Evolutionary conservation across 2,888 invertebrate species (phyloP), one percentile per base, ranked within the genome.

Genomic region (Drosophila infuscata): DNA sequence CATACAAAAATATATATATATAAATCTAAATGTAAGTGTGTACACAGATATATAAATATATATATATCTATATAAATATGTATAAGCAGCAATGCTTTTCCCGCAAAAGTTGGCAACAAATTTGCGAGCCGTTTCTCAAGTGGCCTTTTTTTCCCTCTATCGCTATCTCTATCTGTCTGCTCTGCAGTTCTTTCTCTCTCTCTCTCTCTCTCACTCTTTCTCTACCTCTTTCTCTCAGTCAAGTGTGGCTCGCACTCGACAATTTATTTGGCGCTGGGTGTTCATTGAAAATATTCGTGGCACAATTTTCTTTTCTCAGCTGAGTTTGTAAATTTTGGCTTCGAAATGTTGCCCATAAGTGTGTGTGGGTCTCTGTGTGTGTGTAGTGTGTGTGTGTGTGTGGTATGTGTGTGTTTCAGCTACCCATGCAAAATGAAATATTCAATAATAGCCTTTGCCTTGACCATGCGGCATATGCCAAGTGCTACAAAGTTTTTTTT

Each of bases 21-120:
- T 20, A 54, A 0, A 59, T 15, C 12, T 12, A 35, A 35, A 48
- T 38, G 17, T 17, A 17, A 17, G 64, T 81, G 56, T 38, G 36
- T 56, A 62, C 3, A 38, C 3, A 17, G 7, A 56, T 3, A 67
- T 25, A 61, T 20, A 60, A 7, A 49, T 8, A 30, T 11, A 49
- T 12, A 46, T 15, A 52, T n/a, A 43, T 49, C 41, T 30, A 29
- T 38, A 32, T 25, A 12, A 29, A n/a, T 3, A 33, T 25, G 61
- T 57, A 49, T 60, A 41, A 76, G 48, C 41, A 35, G 56, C 64
- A 62, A 41, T 72, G 60, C 64, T 30, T 66, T 67, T 75, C 67
- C 68, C 74, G 57, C 82, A 85, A 90, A 84, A 90, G 90, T 85
- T 84, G 90, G 90, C 83, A 84, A 88, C 83, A 85, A 88, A 90